Conservation (phyloP, 2,888 invertebrate genomes). For the Odontocolon sp. region DNA sequence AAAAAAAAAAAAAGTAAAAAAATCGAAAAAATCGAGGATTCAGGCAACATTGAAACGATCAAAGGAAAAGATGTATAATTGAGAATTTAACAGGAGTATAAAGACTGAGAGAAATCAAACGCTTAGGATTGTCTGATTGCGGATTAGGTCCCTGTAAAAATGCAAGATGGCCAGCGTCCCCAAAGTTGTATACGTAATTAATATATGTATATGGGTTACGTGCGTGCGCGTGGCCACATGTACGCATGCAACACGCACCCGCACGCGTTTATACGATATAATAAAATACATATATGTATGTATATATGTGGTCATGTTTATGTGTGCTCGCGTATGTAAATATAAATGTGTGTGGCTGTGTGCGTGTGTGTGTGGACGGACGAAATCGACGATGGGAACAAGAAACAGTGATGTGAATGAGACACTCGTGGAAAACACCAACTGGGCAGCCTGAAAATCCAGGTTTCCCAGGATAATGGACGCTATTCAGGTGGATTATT, state of each 20-base stretch:
- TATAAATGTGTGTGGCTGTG: background rate
- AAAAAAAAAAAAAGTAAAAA: slow-evolving; percentile 81
- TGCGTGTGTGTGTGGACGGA: no score
- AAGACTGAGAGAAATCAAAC: slow-evolving; percentile 76
- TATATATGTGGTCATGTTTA: slow-evolving; percentile 70
- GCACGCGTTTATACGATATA: slow-evolving; percentile 59
- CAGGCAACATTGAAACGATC: slow-evolving; percentile 84
- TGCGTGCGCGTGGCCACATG: slow-evolving; percentile 58
- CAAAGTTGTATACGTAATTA: slow-evolving; percentile 79
- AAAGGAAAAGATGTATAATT: slow-evolving; percentile 63
- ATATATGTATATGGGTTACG: slow-evolving; percentile 64
- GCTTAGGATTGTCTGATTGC: slow-evolving; percentile 81
- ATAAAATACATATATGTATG: slow-evolving; percentile 69
- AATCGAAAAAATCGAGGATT: slow-evolving; percentile 81
- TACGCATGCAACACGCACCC: slow-evolving; percentile 64
- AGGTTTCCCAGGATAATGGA: slow-evolving; percentile 56
- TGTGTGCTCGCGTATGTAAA: slow-evolving; percentile 38
- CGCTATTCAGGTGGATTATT: slow-evolving; percentile 57
- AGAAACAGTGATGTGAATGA: slow-evolving; percentile 38
- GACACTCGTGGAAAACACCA: slow-evolving; percentile 2
- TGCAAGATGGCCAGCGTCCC: slow-evolving; percentile 81
- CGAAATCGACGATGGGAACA: slow-evolving; percentile 1
- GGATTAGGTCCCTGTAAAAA: slow-evolving; percentile 81
- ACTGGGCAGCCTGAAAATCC: slow-evolving; percentile 32
- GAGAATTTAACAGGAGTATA: slow-evolving; percentile 74